Base-by-base conservation (phyloP, 2,888 invertebrate species). In the Harpalus rubripes region DNA sequence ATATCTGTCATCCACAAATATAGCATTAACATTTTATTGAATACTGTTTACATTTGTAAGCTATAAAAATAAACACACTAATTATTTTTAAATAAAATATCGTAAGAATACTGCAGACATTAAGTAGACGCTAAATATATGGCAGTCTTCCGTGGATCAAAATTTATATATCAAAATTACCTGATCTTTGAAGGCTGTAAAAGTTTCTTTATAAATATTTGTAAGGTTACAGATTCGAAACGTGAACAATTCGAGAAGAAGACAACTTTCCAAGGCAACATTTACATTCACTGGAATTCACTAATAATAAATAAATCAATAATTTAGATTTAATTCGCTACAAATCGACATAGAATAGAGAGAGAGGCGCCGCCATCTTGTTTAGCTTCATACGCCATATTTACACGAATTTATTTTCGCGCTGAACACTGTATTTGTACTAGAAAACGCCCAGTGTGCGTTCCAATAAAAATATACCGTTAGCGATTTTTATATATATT, bases 21-120 rank as follows among this genome's bases (percentile, higher is more conserved):
- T 52, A 12, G 44, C 12, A 52, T 52, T 12, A 52, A 52, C 44
- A 52, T 52, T 74, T 74, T 84, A 74, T 84, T 84, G 44, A 84
- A 84, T 84, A 84, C 74, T 84, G 84, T 76, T 59, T 84, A 84
- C 63, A 78, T 84, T 44, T 59, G 59, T 81, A 76, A 84, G 63
- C 63, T 84, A 84, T 84, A 76, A 74, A 82, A 82, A 82, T 74
- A 82, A 84, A 84, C 16, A 61, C 59, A 59, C 39, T 59, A n/a
- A n/a, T 76, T 41, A 59, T 83, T 8, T 16, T 61, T 32, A 74
- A 61, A 61, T 63, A 39, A 61, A 76, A 76, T 76, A 74, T 61
- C 41, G 18, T 63, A 84, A 84, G 52, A 84, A 84, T 84, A 84
- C 84, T 84, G 76, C 76, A 74, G 22, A 18, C 56, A 72, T 56